These are phyloP conservation scores for Odontomachus brunneus DNA, from an alignment of 1,140 invertebrate species.

Conservation along the genomic window DNA sequence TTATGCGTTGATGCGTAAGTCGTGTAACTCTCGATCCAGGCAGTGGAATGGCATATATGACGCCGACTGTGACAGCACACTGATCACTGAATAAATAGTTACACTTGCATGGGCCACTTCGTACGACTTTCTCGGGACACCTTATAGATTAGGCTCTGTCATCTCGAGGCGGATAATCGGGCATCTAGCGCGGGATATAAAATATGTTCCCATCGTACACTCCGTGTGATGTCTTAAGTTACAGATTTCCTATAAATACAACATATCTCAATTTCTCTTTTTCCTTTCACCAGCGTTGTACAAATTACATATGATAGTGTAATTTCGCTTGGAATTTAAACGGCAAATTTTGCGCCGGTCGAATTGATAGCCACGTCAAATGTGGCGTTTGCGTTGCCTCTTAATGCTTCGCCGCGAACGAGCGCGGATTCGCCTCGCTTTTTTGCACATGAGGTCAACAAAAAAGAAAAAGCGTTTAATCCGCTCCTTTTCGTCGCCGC, in stretches of 20 bases:
- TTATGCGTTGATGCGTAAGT: too few species aligned
- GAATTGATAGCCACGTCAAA: conserved; percentile 33
- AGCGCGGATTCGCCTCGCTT: conserved; percentile 26
- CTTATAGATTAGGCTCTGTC: conserved; percentile 29
- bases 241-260: conserved; percentile 50
- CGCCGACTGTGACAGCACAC: too few species aligned
- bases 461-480: conserved; percentile 44
- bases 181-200: conserved; percentile 55
- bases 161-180: conserved; percentile 21
- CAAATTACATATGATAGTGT: conserved; percentile 2
- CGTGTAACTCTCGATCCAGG: too few species aligned
- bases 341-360: background rate
- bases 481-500: conserved; percentile 5
- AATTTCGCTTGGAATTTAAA: background rate
- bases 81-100: too few species aligned
- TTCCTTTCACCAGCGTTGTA: background rate
- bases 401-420: conserved; percentile 36
- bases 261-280: background rate
- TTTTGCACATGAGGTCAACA: background rate
- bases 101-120: conserved; percentile 8
- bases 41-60: too few species aligned
- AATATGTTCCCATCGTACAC: conserved; percentile 56
- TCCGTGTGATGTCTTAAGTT: conserved; percentile 42
- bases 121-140: conserved; percentile 18
- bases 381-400: conserved; percentile 17